Evolutionary conservation across 2,888 invertebrate genomes (phyloP).

Genomic region (Chrysomela aeneicollis): DNA sequence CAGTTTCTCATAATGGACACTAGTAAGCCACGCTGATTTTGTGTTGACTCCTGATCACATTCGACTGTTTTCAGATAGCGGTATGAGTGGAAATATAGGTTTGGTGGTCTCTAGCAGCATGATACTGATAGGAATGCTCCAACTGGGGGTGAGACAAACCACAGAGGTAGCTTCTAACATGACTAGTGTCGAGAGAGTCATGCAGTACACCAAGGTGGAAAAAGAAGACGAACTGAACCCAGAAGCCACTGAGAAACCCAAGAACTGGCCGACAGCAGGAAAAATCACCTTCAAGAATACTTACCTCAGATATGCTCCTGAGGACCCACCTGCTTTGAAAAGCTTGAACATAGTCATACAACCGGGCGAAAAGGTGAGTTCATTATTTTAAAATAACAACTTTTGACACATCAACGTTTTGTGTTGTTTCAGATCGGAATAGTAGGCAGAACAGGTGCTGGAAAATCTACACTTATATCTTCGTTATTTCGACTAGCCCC

Average conservation of each 20-base stretch:
- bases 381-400: not conserved
- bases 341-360: slow-evolving; percentile 71
- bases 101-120: slow-evolving; percentile 76
- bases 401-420: not conserved
- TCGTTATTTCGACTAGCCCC: slow-evolving; percentile 84
- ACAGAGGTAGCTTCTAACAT: slow-evolving; percentile 79
- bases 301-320: slow-evolving; percentile 69
- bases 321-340: slow-evolving; percentile 73
- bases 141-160: slow-evolving; percentile 80
- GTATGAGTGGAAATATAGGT: slow-evolving; percentile 73
- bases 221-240: slow-evolving; percentile 65
- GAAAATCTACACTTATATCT: slow-evolving; percentile 82
- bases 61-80: slow-evolving; percentile 59
- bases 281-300: slow-evolving; percentile 68
- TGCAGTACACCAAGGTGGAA: slow-evolving; percentile 79
- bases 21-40: slow-evolving; percentile 57
- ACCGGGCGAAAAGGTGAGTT: slow-evolving; percentile 69
- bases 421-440: slow-evolving; percentile 54
- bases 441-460: slow-evolving; percentile 53
- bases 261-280: slow-evolving; percentile 70
- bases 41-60: not conserved
- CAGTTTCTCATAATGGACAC: slow-evolving; percentile 69
- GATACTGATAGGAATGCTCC: slow-evolving; percentile 80
- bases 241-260: slow-evolving; percentile 56
- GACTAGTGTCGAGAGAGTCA: slow-evolving; percentile 82